These are phyloP conservation scores for Anolis sagrei DNA, from an alignment of 2,113 vertebrate genomes.

Conservation along the genomic window DNA sequence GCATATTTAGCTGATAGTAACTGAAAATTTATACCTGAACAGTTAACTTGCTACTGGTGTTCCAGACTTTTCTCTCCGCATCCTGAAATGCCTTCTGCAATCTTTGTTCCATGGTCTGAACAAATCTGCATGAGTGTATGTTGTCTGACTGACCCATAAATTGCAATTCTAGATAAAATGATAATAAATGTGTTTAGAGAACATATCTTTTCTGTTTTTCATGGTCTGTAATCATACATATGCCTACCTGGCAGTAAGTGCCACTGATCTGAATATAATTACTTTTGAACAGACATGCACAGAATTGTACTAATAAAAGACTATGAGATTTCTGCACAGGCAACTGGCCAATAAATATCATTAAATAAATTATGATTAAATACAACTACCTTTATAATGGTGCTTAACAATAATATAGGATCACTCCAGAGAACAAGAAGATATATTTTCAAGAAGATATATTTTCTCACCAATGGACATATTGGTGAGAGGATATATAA, in stretches of 20 bases:
- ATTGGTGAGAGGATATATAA: background rate
- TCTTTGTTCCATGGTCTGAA: conserved; percentile 93
- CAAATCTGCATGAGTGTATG: conserved; percentile 91
- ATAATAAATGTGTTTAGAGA: background rate
- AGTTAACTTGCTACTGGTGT: conserved; percentile 83
- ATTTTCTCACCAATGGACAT: background rate
- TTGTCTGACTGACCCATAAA: conserved; percentile 91
- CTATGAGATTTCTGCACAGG: background rate
- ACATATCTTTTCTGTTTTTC: background rate
- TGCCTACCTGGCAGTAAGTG: background rate
- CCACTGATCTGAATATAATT: background rate
- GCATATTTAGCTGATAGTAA: background rate
- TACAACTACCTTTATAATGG: conserved; percentile 22
- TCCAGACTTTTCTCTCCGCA: conserved; percentile 87
- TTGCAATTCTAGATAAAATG: conserved; percentile 86
- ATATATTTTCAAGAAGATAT: background rate
- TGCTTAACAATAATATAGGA: conserved; percentile 28
- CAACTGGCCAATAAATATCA: conserved; percentile 25
- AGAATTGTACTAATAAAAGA: background rate
- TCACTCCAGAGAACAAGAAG: conserved; percentile 24
- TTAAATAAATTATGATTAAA: conserved; percentile 37
- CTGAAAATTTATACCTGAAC: conserved; percentile 82
- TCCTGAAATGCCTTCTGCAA: conserved; percentile 93
- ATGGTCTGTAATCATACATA: background rate
- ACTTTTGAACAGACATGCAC: background rate